Base-by-base conservation (phyloP, 2,797 vertebrate species). In the Hippoglossus hippoglossus region DNA sequence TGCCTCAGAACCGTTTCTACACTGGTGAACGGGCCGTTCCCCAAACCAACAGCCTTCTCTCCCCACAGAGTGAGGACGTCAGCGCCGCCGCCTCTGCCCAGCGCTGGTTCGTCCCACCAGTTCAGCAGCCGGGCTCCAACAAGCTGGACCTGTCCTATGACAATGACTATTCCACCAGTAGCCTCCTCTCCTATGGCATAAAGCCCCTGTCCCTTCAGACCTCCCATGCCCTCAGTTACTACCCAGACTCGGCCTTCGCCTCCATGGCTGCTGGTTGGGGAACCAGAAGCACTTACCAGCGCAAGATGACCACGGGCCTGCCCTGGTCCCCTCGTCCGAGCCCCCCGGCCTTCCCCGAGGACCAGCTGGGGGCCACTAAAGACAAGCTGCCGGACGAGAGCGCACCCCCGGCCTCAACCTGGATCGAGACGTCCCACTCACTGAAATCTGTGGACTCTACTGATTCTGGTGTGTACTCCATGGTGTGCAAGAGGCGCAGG, bases 151-250 rank as follows among this genome's bases (percentile, higher is more conserved):
- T 98, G 90, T 94, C 96, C 6, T 99, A 99, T 0, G 98, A 99
- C 26, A 93, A 96, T 4, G 97, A 98, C 86, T 99, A 99, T 84
- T 96, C 97, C 57, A 92, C 97, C 18, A 96, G 96, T 77, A 95
- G 96, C 84, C 95, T 99, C 84, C 95, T 99, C 75, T 96, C 98
- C 0, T 99, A 99, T 0, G 94, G 98, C 87, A 98, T 99, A 81
- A 99, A 99, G 69, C 96, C 98, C 8, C 93, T 99, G 34, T 98
- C 98, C 15, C 94, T 99, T 34, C 98, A 99, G 93, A 97, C 96
- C 0, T 96, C 98, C 66, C 98, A 99, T 1, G 94, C 97, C 11
- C 94, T 99, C 89, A 92, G 97, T 15, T 99, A 99, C 87, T 99
- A 99, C 85, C 96, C 98, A 0, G 98, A 99, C 83, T 97, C 97